These are phyloP conservation scores for Halichoerus grypus DNA, from an alignment of 2,113 vertebrate genomes.

Conservation along the genomic window DNA sequence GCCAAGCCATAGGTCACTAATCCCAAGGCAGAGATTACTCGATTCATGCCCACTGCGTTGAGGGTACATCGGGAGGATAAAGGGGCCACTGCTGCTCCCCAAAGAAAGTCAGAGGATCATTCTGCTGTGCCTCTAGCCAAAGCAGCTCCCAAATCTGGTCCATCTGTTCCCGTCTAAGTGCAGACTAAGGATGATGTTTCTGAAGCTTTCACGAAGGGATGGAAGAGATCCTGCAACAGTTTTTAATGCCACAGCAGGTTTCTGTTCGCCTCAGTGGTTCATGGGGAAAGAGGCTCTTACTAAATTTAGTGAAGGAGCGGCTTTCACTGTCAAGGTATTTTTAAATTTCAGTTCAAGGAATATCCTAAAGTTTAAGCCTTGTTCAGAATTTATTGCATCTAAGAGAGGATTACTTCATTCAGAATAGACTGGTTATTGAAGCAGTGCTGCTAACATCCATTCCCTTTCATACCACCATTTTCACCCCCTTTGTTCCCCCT, in stretches of 20 bases:
- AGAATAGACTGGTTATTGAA: not conserved
- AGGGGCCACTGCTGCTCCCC: constrained; percentile 85
- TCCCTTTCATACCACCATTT: not conserved
- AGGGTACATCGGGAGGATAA: constrained; percentile 95
- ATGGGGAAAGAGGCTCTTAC: not conserved
- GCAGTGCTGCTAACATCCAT: constrained; percentile 49
- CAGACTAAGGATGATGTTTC: constrained; percentile 99
- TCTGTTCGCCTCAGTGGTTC: not conserved
- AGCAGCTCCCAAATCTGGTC: constrained; percentile 87
- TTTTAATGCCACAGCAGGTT: not conserved
- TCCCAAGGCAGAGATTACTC: constrained; percentile 96
- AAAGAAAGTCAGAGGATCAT: constrained; percentile 87
- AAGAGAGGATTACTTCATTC: not conserved
- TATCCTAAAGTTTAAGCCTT: constrained; percentile 60
- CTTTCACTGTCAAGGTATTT: constrained; percentile 60
- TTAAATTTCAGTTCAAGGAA: constrained; percentile 50
- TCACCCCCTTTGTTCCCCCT: not conserved
- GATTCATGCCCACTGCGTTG: constrained; percentile 96
- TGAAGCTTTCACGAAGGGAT: constrained; percentile 99
- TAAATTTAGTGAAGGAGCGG: constrained; percentile 21
- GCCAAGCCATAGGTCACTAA: constrained; percentile 99
- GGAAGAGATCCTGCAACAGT: constrained; percentile 94
- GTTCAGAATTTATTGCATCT: constrained; percentile 28
- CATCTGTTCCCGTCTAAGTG: constrained; percentile 89
- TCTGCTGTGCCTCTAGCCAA: constrained; percentile 88